Percentiles rank a stretch among this genome's conserved stretches.
Conservation (phyloP, 2,113 vertebrate genomes). For the Tupaia tana region DNA sequence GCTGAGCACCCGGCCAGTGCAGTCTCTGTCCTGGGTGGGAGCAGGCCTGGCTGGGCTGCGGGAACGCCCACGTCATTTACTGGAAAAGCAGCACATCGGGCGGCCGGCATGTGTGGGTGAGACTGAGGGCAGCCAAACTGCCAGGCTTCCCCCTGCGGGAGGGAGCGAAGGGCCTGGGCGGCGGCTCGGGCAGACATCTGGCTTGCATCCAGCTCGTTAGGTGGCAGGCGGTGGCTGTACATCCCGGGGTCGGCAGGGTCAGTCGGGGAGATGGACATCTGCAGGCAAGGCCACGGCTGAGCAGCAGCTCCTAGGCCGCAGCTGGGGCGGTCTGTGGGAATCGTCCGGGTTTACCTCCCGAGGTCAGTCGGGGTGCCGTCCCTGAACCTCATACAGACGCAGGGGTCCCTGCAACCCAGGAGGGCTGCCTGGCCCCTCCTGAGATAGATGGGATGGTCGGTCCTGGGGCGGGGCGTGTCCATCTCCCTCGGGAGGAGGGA, state of each 20-base stretch:
- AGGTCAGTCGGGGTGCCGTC: conserved; percentile 24
- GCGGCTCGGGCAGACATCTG: conserved; percentile 26
- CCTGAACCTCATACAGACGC: conserved; percentile 34
- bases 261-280: not conserved
- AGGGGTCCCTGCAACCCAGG: not conserved
- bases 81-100: not conserved
- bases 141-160: too few relatives aligned
- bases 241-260: not conserved
- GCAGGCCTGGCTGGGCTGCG: not conserved
- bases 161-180: not conserved
- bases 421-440: conserved; percentile 26
- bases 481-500: conserved; percentile 45
- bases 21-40: not conserved
- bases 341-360: conserved; percentile 26
- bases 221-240: conserved; percentile 21
- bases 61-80: not conserved
- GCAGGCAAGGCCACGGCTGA: rapidly evolving
- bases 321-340: not conserved
- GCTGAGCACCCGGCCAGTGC: too few relatives aligned
- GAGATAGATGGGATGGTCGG: not conserved
- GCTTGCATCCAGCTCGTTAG: conserved; percentile 34
- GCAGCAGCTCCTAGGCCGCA: not conserved
- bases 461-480: not conserved
- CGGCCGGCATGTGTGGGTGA: too few relatives aligned
- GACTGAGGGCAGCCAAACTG: too few relatives aligned